Evolutionary conservation across 2,888 invertebrate genomes (phyloP).

Genomic region (Frankliniella intonsa): DNA sequence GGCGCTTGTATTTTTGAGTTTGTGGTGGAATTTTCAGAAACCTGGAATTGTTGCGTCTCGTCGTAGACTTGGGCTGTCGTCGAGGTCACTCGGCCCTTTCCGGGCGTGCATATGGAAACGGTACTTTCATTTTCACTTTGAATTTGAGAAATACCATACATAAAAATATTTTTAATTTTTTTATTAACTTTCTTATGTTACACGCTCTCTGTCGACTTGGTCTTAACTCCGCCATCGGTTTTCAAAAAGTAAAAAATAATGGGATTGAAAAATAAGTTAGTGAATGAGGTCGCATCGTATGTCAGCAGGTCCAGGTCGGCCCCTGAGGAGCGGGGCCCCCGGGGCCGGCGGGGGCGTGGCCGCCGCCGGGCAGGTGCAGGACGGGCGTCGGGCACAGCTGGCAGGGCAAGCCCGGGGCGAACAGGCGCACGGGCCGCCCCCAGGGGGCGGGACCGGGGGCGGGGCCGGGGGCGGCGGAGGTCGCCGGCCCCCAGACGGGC

Average conservation of each 20-base stretch:
- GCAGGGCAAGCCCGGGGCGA: neutral
- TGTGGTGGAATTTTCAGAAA: neutral
- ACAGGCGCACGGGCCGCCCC: neutral
- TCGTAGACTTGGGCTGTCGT: neutral
- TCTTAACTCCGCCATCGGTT: neutral
- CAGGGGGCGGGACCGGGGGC: neutral
- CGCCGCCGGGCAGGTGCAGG: neutral
- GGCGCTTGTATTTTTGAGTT: neutral
- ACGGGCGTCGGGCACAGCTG: neutral
- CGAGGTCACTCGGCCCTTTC: too few relatives aligned
- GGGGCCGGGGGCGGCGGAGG: neutral
- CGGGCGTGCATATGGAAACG: too few relatives aligned
- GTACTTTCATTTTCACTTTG: too few relatives aligned
- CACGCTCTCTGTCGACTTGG: neutral
- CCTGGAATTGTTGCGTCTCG: neutral
- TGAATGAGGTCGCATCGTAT: neutral
- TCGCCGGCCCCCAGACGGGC: conserved; percentile 2
- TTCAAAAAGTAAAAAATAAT: neutral
- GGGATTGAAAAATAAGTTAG: neutral
- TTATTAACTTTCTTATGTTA: too few relatives aligned
- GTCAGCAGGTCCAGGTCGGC: conserved; percentile 6
- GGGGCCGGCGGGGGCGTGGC: neutral
- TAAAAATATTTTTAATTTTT: neutral
- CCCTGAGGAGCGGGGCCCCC: neutral
- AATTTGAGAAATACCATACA: neutral